Conservation (phyloP, 1,140 invertebrate genomes). For the Babylonia areolata region DNA sequence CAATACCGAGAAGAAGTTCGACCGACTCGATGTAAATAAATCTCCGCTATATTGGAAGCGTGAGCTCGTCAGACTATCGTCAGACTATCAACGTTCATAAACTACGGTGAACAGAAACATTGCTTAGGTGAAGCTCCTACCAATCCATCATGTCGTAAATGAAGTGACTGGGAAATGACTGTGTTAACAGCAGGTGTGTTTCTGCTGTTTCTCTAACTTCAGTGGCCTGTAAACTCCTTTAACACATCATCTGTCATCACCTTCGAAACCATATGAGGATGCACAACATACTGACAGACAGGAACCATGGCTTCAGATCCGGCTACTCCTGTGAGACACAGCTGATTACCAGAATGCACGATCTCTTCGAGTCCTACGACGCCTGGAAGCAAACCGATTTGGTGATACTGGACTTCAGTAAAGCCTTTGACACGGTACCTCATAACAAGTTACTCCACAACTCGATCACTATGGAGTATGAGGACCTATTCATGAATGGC, state of each 20-base stretch:
- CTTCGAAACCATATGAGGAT: conserved; percentile 34
- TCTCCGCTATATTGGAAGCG: no score
- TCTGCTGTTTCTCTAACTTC: no score
- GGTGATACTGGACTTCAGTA: conserved; percentile 1
- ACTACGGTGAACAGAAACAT: no score
- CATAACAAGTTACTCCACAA: conserved; percentile 30
- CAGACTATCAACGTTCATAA: no score
- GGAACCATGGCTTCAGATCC: conserved; percentile 43
- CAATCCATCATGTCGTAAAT: no score
- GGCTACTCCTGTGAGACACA: conserved; percentile 38
- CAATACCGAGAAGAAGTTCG: no score
- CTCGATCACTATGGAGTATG: conserved; percentile 41
- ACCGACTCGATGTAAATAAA: no score
- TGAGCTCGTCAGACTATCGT: no score
- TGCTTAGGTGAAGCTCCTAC: no score
- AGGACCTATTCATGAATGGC: conserved; percentile 36
- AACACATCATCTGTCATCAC: conserved; percentile 47
- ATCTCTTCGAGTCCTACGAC: conserved; percentile 21
- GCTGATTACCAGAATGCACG: conserved; percentile 35
- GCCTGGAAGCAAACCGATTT: not conserved
- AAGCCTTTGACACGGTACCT: conserved; percentile 44
- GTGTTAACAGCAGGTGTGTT: no score
- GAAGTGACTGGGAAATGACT: no score
- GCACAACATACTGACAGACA: conserved; percentile 38
- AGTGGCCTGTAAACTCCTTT: conserved; percentile 32